Base-by-base conservation (phyloP, 1,140 invertebrate species). In the Phocides pigmalion region DNA sequence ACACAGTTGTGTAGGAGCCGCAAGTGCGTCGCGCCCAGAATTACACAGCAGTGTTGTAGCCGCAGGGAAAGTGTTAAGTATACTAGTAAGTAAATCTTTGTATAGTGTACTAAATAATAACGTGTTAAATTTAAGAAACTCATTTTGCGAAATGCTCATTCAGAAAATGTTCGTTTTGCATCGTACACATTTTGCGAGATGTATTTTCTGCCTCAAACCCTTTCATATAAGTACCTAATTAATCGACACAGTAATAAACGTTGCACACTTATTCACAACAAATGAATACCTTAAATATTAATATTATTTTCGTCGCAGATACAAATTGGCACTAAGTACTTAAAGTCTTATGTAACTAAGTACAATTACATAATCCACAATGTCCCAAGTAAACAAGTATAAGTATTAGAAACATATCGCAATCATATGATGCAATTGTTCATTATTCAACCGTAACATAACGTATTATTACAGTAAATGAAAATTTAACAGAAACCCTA, bases 361-460 rank as follows among this genome's bases (percentile, higher is more conserved):
- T 42, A 42, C 41, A 12, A 42, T 39, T 39, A 42, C 17, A 5
- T 42, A 42, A 42, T 15, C 41, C 16, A 42, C 41, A 42, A 42
- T 19, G 41, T 42, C 14, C 12, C 14, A 42, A 42, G 41, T 17
- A 17, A 39, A 39, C n/a, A 39, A 2, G 5, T 14, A 39, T 8
- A 39, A 39, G n/a, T 39, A 9, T 32, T 32, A 4, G 4, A 39
- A 39, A 39, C 2, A 14, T 39, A 12, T 39, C 15, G 6, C 41
- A 42, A 17, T 42, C 41, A 42, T 17, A 12, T 35, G 32, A 35
- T n/a, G n/a, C 41, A 49, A 50, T 32, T 16, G 25, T 25, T 50
- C 14, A 50, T 8, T 35, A 14, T 50, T 25, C 12, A 25, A 47
- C 22, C 22, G 14, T 28, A 20, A 28, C 19, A 49, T 28, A 28